Evolutionary conservation across 2,888 invertebrate genomes (phyloP).

Genomic region (Pollenia labialis): DNA sequence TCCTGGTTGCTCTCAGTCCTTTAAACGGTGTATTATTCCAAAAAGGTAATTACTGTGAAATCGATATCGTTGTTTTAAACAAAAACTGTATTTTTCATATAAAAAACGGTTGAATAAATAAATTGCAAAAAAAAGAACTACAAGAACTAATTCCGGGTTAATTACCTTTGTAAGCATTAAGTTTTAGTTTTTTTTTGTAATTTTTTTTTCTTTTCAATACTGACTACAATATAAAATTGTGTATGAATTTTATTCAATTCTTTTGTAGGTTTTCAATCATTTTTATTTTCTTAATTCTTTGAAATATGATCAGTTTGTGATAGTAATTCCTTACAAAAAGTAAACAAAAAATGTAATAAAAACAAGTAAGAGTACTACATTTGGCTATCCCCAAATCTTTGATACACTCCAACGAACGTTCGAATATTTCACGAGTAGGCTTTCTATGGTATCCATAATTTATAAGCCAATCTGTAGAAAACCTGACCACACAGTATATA

Average conservation of each 20-base stretch:
- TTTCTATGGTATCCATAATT: too few relatives aligned
- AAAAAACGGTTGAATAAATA: conserved; percentile 14
- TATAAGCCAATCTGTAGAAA: too few relatives aligned
- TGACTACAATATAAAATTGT: conserved; percentile 22
- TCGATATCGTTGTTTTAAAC: conserved; percentile 66
- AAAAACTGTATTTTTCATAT: conserved; percentile 31
- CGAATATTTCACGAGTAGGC: too few relatives aligned
- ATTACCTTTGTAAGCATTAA: conserved; percentile 71
- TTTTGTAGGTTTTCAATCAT: conserved; percentile 66
- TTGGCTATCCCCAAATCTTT: too few relatives aligned
- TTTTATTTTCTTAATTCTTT: conserved; percentile 43
- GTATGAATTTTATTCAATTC: conserved; percentile 49
- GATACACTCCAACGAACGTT: too few relatives aligned
- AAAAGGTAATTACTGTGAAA: conserved; percentile 70
- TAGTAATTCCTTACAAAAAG: conserved; percentile 44
- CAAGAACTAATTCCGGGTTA: conserved; percentile 70
- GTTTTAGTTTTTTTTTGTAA: conserved; percentile 21
- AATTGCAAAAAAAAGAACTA: neutral
- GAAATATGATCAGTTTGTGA: conserved; percentile 66
- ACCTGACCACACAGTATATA: too few relatives aligned
- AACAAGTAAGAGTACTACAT: too few relatives aligned
- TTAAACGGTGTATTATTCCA: conserved; percentile 10
- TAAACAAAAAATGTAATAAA: neutral
- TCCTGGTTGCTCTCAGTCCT: neutral
- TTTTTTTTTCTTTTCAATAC: conserved; percentile 11